Base-by-base conservation (phyloP, 2,888 invertebrate genomes). In the Serrognathus titanus region DNA sequence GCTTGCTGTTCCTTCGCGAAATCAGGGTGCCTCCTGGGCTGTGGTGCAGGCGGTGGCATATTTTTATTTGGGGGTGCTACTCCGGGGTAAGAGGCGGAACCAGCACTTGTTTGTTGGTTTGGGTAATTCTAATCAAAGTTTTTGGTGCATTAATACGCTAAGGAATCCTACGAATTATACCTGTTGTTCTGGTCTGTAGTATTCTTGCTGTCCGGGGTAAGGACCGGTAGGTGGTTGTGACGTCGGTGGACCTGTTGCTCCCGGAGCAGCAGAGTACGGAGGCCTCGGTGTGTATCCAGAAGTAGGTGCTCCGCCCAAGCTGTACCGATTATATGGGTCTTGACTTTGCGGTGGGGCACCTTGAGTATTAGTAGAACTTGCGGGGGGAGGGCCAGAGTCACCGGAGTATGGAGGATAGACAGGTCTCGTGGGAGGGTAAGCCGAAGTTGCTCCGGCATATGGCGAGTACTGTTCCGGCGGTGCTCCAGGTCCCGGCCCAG, bases 11-110 rank as follows among this genome's bases (percentile, higher is more conserved):
- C 90, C 80, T 90, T 90, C 68, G 86, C 85, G 80, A 90, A 91
- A 79, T 90, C 90, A 53, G 90, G 91, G 81, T 90, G 91, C 70
- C 91, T 81, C 66, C 90, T 82, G 45, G 88, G 88, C 68, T 89
- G 87, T 49, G 86, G 85, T 63, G 84, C 82, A 70, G 88, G 83
- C 48, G 85, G 83, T 41, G 85, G 85, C 81, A 84, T 81, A 64
- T 80, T 80, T 70, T 83, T 84, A 68, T 80, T 82, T 31, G 79
- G 70, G 48, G 79, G 73, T 45, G 76, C 76, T 50, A 76, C 74
- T 54, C 75, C 73, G 38, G 80, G 72, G 69, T 81, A 82, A 62
- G 66, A 66, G 53, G 58, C 64, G 39, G 67, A 65, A 55, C 61
- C 66, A 52, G 76, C 74, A 63, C 78, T 75, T 66, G 74, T 76